Conservation (phyloP, 2,113 vertebrate genomes). For the Chamaea fasciata region DNA sequence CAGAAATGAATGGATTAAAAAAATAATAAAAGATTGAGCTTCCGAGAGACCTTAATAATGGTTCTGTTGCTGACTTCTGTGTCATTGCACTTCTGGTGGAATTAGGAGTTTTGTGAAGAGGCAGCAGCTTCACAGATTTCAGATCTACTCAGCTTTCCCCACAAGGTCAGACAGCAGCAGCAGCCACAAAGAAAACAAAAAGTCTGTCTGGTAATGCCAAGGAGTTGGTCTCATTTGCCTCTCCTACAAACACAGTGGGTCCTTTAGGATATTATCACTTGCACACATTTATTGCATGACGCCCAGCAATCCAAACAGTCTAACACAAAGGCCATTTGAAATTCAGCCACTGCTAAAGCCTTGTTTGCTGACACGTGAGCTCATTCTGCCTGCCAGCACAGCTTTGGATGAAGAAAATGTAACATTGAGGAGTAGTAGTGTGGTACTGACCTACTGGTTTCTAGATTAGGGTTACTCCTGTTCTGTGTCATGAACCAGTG, state of each 20-base stretch:
- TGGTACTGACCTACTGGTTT: background rate
- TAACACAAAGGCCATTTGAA: background rate
- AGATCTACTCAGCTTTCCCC: background rate
- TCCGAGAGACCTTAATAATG: background rate
- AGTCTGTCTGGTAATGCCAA: background rate
- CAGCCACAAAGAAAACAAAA: background rate
- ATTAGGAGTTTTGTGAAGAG: background rate
- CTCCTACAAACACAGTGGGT: background rate
- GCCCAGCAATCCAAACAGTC: background rate
- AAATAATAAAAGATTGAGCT: background rate
- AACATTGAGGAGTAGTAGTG: background rate
- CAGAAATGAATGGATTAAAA: background rate
- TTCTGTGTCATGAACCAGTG: conserved; percentile 16
- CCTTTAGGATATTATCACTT: background rate
- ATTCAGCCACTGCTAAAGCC: background rate
- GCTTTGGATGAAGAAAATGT: background rate
- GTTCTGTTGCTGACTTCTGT: background rate
- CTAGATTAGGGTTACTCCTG: background rate
- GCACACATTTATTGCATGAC: background rate
- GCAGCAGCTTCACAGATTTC: background rate
- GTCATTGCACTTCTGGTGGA: background rate
- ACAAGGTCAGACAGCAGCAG: background rate
- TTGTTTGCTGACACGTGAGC: rapidly evolving
- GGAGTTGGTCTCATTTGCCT: background rate
- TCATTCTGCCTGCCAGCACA: background rate